Evolutionary conservation across 2,888 invertebrate species (phyloP).

Genomic region (Mesoligia furuncula): DNA sequence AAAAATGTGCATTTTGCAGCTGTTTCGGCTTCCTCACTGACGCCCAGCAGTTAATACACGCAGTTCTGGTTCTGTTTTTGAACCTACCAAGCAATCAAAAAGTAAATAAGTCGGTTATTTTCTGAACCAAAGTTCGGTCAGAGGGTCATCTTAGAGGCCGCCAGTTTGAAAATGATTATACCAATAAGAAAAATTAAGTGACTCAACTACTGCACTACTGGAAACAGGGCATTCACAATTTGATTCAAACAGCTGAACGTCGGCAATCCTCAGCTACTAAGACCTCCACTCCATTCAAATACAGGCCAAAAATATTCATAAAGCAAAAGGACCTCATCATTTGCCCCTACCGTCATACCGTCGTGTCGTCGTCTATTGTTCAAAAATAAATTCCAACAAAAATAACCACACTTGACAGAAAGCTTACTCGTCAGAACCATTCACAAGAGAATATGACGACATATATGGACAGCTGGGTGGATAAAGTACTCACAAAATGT

Average conservation of each 20-base stretch:
- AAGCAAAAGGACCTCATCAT: neutral
- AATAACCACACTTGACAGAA: neutral
- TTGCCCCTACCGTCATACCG: no score
- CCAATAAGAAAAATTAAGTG: neutral
- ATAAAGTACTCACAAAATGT: conserved; percentile 33
- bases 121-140: neutral
- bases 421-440: neutral
- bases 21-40: conserved; percentile 11
- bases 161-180: neutral
- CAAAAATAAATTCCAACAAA: neutral
- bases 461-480: no score
- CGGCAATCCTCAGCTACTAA: neutral
- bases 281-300: neutral
- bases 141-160: neutral
- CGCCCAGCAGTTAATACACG: conserved; percentile 11
- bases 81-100: conserved; percentile 7
- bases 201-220: neutral
- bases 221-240: neutral
- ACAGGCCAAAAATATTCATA: neutral
- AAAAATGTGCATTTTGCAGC: conserved; percentile 20
- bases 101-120: neutral
- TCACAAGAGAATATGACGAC: neutral
- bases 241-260: neutral
- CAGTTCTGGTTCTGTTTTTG: conserved; percentile 12
- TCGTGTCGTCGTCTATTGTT: neutral